phyloP scores from a whole-genome alignment of 1,140 invertebrate genomes.

The Leptinotarsa lineolata region DNA sequence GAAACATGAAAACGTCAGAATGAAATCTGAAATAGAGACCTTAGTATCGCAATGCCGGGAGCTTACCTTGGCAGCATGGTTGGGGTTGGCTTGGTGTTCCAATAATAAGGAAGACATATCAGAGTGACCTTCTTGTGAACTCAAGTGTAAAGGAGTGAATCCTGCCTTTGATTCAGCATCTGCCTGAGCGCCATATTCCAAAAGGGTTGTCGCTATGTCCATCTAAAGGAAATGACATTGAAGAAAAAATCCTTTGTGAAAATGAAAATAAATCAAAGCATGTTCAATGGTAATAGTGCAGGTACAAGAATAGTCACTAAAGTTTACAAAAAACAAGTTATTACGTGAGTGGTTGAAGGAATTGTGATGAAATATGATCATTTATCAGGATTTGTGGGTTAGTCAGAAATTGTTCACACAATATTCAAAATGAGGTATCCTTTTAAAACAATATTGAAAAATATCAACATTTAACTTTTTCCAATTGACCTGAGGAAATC shows the following conservation, averaged over 20 bases:
- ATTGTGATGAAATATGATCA: no score
- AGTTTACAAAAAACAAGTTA: no score
- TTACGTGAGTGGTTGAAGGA: no score
- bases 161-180: constrained; percentile 84
- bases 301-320: no score
- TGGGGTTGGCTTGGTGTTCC: constrained; percentile 78
- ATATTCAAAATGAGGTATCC: no score
- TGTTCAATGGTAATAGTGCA: no score
- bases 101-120: constrained; percentile 84
- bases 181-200: constrained; percentile 89
- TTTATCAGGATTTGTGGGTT: no score
- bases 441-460: no score
- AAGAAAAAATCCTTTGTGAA: neutral
- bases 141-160: constrained; percentile 91
- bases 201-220: constrained; percentile 88
- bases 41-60: neutral
- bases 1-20: constrained; percentile 32
- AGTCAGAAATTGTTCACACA: no score
- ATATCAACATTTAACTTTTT: no score
- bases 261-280: no score
- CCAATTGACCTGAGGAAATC: no score
- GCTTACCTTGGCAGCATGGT: constrained; percentile 74
- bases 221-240: constrained; percentile 60
- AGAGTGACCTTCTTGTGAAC: constrained; percentile 91
- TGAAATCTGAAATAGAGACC: neutral